Evolutionary conservation across 1,140 invertebrate genomes (phyloP).

Genomic region (Limonius californicus): DNA sequence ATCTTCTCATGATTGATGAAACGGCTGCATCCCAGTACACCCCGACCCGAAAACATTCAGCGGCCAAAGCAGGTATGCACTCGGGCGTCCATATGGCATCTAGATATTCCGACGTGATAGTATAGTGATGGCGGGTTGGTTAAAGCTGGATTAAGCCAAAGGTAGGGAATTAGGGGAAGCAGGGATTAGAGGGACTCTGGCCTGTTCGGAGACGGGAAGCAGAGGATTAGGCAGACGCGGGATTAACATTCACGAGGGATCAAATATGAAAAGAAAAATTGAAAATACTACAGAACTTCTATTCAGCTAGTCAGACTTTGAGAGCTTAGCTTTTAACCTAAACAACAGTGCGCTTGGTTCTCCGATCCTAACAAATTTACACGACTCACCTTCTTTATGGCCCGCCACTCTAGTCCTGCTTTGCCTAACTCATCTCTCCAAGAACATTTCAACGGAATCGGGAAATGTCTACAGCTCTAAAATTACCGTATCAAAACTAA

Average conservation of each 20-base stretch:
- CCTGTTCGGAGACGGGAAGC: conserved; percentile 43
- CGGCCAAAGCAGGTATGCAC: conserved; percentile 33
- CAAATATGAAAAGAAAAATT: conserved; percentile 41
- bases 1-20: conserved; percentile 63
- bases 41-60: conserved; percentile 35
- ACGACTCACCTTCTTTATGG: too few species aligned
- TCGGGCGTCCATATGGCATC: conserved; percentile 29
- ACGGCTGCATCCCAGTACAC: conserved; percentile 39
- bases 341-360: neutral
- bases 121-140: conserved; percentile 43
- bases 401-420: too few species aligned
- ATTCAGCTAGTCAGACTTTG: neutral
- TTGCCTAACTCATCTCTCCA: too few species aligned
- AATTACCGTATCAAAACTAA: too few species aligned
- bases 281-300: conserved; percentile 7
- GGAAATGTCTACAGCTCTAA: too few species aligned
- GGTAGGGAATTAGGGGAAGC: conserved; percentile 52
- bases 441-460: too few species aligned
- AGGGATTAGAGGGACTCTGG: conserved; percentile 48
- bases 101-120: conserved; percentile 30
- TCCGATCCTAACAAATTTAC: neutral
- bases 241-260: conserved; percentile 45
- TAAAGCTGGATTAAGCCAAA: conserved; percentile 53
- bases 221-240: conserved; percentile 39
- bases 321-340: neutral